phyloP scores from a whole-genome alignment of 2,888 invertebrate genomes.

The Lasioglossum zephyrum region DNA sequence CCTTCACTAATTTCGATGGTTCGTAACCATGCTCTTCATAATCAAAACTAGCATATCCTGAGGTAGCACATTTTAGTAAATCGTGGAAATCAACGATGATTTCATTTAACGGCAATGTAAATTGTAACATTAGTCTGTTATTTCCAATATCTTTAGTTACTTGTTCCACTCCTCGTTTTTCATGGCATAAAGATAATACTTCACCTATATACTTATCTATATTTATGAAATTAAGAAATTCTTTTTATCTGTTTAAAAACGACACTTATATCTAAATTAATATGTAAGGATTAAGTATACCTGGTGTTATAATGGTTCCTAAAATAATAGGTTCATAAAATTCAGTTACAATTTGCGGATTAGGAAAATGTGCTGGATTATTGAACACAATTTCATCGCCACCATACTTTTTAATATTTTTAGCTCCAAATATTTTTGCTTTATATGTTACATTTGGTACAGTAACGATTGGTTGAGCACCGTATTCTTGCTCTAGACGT shows the following conservation, averaged over 20 bases:
- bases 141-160: conserved; percentile 93
- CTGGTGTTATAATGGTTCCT: conserved; percentile 95
- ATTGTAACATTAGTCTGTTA: conserved; percentile 92
- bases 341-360: conserved; percentile 88
- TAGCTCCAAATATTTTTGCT: conserved; percentile 90
- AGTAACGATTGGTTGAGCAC: conserved; percentile 92
- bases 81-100: conserved; percentile 98
- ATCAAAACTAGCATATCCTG: conserved; percentile 98
- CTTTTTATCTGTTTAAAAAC: neutral
- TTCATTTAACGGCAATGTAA: conserved; percentile 95
- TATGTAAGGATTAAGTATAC: conserved; percentile 72
- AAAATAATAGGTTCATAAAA: conserved; percentile 94
- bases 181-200: conserved; percentile 90
- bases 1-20: conserved; percentile 91
- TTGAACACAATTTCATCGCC: conserved; percentile 87
- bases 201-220: conserved; percentile 89
- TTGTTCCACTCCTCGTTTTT: conserved; percentile 90
- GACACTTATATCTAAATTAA: neutral
- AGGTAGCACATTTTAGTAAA: conserved; percentile 93
- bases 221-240: neutral
- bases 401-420: conserved; percentile 88
- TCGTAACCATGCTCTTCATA: conserved; percentile 96
- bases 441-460: conserved; percentile 95
- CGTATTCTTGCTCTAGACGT: conserved; percentile 93
- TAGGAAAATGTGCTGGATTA: conserved; percentile 91